Percentiles rank a stretch among this genome's conserved stretches.
Conservation (phyloP, 1,140 invertebrate species). For the Panonychus citri region DNA sequence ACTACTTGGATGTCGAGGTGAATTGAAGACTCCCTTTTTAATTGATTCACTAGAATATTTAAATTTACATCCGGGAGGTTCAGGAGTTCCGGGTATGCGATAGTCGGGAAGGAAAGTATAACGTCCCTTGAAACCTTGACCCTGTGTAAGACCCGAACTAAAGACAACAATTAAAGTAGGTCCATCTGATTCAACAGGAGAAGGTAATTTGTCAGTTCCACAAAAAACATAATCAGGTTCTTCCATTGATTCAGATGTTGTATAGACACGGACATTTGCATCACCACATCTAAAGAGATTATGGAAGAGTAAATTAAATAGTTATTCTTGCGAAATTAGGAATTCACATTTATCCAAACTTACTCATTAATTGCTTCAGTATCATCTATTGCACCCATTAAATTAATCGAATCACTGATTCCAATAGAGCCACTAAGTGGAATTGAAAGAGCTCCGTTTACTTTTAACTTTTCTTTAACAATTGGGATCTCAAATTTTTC, state of each 20-base stretch:
- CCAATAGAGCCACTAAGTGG: constrained; percentile 3
- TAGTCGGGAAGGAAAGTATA: constrained; percentile 57
- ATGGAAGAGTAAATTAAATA: neutral
- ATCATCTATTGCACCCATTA: neutral
- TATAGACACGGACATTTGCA: constrained; percentile 69
- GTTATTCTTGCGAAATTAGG: too few relatives aligned
- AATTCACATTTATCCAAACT: neutral
- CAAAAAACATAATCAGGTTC: constrained; percentile 80
- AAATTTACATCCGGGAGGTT: constrained; percentile 71
- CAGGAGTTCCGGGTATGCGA: constrained; percentile 75
- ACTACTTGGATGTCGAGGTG: constrained; percentile 78
- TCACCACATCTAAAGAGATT: constrained; percentile 42
- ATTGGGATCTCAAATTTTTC: constrained; percentile 64
- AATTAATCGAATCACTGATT: neutral
- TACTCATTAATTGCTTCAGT: neutral
- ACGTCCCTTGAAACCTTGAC: constrained; percentile 67
- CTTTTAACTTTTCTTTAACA: neutral
- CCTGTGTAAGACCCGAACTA: constrained; percentile 62
- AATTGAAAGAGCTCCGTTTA: constrained; percentile 18
- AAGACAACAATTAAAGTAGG: constrained; percentile 66
- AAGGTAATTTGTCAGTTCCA: constrained; percentile 39
- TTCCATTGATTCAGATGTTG: constrained; percentile 69
- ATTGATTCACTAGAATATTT: constrained; percentile 60
- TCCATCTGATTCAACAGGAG: constrained; percentile 52
- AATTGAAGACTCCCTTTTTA: constrained; percentile 76